These are phyloP conservation scores for Engystomops pustulosus DNA, from an alignment of 2,113 vertebrate genomes.

Conservation along the genomic window DNA sequence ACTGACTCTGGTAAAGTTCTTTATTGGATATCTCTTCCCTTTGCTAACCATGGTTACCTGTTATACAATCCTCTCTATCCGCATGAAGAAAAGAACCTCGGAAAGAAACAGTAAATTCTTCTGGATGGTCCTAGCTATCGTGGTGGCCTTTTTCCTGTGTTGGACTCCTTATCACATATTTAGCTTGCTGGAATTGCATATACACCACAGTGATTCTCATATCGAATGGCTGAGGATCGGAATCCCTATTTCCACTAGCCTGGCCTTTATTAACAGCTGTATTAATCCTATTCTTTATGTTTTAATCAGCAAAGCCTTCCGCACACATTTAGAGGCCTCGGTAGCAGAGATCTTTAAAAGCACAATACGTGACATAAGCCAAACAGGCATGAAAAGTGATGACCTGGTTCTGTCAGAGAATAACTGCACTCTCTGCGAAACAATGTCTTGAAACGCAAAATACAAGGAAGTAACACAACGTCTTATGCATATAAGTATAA, in stretches of 20 bases:
- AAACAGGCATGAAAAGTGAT: constrained; percentile 83
- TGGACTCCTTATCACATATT: constrained; percentile 93
- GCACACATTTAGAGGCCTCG: constrained; percentile 77
- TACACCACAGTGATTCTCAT: constrained; percentile 74
- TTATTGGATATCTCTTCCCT: constrained; percentile 87
- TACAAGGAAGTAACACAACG: background rate
- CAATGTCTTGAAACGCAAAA: constrained; percentile 65
- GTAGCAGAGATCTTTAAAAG: constrained; percentile 85
- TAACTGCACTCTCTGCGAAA: constrained; percentile 66
- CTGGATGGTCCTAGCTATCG: constrained; percentile 83
- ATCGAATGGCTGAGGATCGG: constrained; percentile 76
- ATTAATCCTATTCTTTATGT: constrained; percentile 94
- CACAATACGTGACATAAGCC: constrained; percentile 85
- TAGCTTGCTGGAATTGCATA: constrained; percentile 85
- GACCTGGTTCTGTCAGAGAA: constrained; percentile 71
- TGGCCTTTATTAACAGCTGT: constrained; percentile 95
- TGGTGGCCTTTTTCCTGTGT: constrained; percentile 90
- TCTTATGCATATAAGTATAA: background rate
- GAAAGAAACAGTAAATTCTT: constrained; percentile 82
- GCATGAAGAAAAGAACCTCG: constrained; percentile 74
- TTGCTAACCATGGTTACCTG: constrained; percentile 87
- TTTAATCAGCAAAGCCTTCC: constrained; percentile 86
- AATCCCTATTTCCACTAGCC: constrained; percentile 86
- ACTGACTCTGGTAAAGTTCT: constrained; percentile 82
- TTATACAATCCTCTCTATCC: constrained; percentile 81